Conservation (phyloP, 2,113 vertebrate genomes). For the Regulus satrapa region DNA sequence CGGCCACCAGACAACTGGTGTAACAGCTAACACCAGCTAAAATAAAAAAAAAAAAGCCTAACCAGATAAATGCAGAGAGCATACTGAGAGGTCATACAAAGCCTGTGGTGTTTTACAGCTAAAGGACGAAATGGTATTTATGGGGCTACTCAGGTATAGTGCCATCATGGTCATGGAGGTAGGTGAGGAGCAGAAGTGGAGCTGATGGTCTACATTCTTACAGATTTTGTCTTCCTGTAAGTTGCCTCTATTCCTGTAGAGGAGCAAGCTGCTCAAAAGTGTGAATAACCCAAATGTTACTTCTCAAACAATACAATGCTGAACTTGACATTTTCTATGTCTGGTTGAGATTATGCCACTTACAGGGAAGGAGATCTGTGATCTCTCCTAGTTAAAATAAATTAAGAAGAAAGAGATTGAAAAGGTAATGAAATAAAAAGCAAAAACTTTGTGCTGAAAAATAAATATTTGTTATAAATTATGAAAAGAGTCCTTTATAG, state of each 20-base stretch:
- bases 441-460: not conserved
- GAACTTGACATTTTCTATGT: accelerated
- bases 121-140: not conserved
- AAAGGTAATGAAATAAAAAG: not conserved
- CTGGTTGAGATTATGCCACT: not conserved
- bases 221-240: not conserved
- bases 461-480: not conserved
- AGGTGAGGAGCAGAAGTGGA: not conserved
- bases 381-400: not conserved
- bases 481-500: not conserved
- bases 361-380: not conserved
- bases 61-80: not conserved
- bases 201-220: not conserved
- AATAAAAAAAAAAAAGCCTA: not conserved
- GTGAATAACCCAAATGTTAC: not conserved
- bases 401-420: not conserved
- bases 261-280: not conserved
- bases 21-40: not conserved
- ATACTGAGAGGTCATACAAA: not conserved
- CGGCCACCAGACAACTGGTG: not conserved
- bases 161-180: accelerated
- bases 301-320: not conserved
- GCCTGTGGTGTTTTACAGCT: not conserved
- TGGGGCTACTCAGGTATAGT: not conserved
- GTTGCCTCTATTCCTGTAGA: not conserved